Percentiles rank a stretch among this genome's conserved stretches.
These are phyloP conservation scores for Altica lythri DNA, from an alignment of 2,888 invertebrate species.

Conservation along the genomic window DNA sequence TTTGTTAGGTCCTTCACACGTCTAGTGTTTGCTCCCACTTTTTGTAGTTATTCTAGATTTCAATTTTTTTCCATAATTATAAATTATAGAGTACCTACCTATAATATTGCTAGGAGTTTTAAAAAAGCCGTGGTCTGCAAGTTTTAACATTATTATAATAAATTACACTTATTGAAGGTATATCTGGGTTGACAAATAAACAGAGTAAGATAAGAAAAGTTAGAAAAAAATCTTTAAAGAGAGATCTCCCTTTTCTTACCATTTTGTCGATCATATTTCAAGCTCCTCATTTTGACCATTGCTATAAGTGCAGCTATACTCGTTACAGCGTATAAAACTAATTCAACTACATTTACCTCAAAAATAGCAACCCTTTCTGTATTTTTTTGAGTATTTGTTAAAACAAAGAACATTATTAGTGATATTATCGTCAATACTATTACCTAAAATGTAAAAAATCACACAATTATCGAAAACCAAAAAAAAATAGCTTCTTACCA, in stretches of 20 bases:
- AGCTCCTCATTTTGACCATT: conserved; percentile 69
- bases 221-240: too few relatives aligned
- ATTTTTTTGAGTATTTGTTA: conserved; percentile 61
- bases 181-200: too few relatives aligned
- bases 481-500: conserved; percentile 22
- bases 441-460: conserved; percentile 56
- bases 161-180: too few relatives aligned
- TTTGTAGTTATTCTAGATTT: too few relatives aligned
- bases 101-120: too few relatives aligned
- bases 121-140: too few relatives aligned
- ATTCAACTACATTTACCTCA: conserved; percentile 70
- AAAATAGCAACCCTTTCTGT: conserved; percentile 59
- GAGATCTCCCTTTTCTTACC: conserved; percentile 30
- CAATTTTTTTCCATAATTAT: too few relatives aligned
- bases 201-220: too few relatives aligned
- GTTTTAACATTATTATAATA: too few relatives aligned
- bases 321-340: conserved; percentile 73
- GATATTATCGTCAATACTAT: conserved; percentile 81
- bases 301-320: conserved; percentile 58
- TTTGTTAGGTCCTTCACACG: too few relatives aligned
- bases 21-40: too few relatives aligned
- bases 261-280: conserved; percentile 64
- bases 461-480: background rate
- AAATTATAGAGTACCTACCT: too few relatives aligned
- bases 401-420: conserved; percentile 87